These are phyloP conservation scores for Standfussiana lucernea DNA, from an alignment of 2,888 invertebrate species.

Conservation along the genomic window DNA sequence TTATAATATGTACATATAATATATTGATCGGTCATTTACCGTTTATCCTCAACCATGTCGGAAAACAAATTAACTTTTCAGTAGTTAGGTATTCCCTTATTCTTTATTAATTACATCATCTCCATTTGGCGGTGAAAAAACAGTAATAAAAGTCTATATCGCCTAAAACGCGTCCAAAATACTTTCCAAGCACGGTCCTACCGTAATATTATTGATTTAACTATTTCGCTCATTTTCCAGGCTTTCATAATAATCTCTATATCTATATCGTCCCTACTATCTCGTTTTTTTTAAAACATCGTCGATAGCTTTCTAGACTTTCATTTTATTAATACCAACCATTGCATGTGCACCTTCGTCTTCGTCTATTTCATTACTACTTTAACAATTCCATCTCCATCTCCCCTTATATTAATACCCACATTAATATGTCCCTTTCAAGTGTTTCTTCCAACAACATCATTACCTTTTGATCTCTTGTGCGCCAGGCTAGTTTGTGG, in stretches of 20 bases:
- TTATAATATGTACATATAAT: not conserved
- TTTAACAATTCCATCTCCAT: constrained; percentile 4
- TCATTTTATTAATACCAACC: not conserved
- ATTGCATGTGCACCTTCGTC: not conserved
- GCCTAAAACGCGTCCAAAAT: not conserved
- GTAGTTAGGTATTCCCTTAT: not conserved
- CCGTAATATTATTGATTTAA: not conserved
- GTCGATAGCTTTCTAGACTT: not conserved
- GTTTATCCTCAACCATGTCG: too few species aligned
- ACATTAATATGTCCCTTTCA: constrained; percentile 57
- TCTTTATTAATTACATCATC: not conserved
- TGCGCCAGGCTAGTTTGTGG: constrained; percentile 84
- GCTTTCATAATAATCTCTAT: too few species aligned
- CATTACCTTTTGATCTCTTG: constrained; percentile 87
- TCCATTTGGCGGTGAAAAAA: not conserved
- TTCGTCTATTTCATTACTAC: not conserved
- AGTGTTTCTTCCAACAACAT: constrained; percentile 72
- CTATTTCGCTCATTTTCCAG: not conserved
- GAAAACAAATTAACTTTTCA: not conserved
- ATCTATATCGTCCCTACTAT: too few species aligned
- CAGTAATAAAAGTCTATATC: not conserved
- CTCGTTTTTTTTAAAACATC: too few species aligned
- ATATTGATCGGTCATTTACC: too few species aligned
- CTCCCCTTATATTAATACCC: constrained; percentile 1
- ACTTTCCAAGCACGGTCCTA: not conserved